Evolutionary conservation across 2,113 vertebrate species (phyloP), one percentile per base, ranked within the genome.

Genomic region (Stigmatopora argus): DNA sequence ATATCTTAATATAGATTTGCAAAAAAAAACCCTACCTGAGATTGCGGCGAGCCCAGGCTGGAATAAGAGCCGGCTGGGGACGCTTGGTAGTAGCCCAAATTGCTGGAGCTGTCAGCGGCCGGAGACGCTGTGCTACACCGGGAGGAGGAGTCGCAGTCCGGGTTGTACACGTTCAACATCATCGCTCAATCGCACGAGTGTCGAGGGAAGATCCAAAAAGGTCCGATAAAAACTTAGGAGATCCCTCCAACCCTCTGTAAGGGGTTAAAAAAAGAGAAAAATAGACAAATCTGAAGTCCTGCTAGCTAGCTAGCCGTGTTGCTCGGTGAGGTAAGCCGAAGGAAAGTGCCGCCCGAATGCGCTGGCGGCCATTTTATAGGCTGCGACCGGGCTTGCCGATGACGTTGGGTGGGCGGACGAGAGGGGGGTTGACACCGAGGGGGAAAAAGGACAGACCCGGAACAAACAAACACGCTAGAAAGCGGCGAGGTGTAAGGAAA

Each of bases 101-200:
- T 94, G 53, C 53, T 31, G 53, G 8, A 15, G 53, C 23, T 31
- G 77, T 97, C 95, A 56, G 87, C 92, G 13, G 92, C 91, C 13
- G 94, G 95, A 26, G 95, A 97, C 65, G 96, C 94, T 70, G 93
- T 96, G 88, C 95, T 98, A 90, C 96, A 98, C 81, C 95, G 95
- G 34, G 96, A 98, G 64, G 95, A 94, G 1, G 93, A 81, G 76
- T 97, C 96, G 81, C 95, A 93, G 48, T 98, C 96, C 61, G 93
- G 79, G 77, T 90, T 85, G 83, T 96, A 95, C 72, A 82, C 86
- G 45, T 92, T 93, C 78, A 94, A 97, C 96, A 98, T 97, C 92
- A 89, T 90, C 19, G 48, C 81, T 78, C 31, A 31, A 31, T 31
- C 2, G 26, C 66, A 18, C 38, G 9, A 41, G 15, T 38, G 46